Evolutionary conservation across 2,888 invertebrate genomes (phyloP), one percentile per base, ranked within the genome.

Genomic region (Bimastos eiseni): DNA sequence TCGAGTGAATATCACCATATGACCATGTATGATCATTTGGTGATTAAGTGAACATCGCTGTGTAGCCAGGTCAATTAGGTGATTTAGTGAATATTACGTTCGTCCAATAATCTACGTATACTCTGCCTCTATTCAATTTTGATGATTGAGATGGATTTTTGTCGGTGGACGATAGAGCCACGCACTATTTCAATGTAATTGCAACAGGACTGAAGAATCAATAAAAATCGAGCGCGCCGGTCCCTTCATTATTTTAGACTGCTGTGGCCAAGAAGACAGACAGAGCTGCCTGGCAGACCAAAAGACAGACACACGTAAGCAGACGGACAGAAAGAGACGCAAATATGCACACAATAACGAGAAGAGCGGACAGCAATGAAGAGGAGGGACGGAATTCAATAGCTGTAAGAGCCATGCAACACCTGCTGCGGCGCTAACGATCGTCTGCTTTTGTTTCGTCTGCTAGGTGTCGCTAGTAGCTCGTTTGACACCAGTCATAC

Each of bases 381-480:
- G 70, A 30, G 70, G 30, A 30, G 70, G 70, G 70, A 70, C 11
- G 70, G n/a, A 8, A n/a, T 70, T 70, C 70, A n/a, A n/a, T 70
- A n/a, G 8, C 70, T 70, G 70, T 30, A 70, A 70, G 30, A 70
- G n/a, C 70, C 70, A 13, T 11, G 30, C n/a, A 70, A 70, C 70
- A 70, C 30, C 70, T 70, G 70, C n/a, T 70, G 0, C n/a, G 19
- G 21, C 49, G 49, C n/a, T 70, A 70, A 11, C n/a, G 70, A 70
- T 70, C 70, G 70, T 70, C 70, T 70, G 70, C 70, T n/a, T n/a
- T 70, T 70, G n/a, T 70, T 70, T 70, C 70, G 70, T 70, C 70
- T 11, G 70, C 70, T n/a, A n/a, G 70, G 70, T 70, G 70, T 70
- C n/a, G 30, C 70, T n/a, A 17, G 70, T 1, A 30, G 70, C n/a